A percentile compares a stretch with the other conserved stretches of the same genome.
These are phyloP conservation scores for Porites rus DNA, from an alignment of 92 coral and sea anemone genomes.

Conservation along the genomic window DNA sequence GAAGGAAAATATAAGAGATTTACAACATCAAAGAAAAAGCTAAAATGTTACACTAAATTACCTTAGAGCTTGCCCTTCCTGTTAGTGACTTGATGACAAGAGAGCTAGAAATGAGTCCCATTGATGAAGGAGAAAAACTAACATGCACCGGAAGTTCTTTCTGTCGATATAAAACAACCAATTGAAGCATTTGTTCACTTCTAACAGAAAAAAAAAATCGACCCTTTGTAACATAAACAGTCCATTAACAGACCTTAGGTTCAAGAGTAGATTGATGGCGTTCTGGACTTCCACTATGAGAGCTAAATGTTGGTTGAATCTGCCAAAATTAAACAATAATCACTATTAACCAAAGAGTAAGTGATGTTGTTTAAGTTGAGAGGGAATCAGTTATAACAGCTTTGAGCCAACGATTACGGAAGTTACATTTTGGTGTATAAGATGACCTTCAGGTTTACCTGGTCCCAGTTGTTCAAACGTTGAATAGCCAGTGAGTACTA, in stretches of 20 bases:
- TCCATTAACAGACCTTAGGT: conserved; percentile 15
- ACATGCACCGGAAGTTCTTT: conserved; percentile 94
- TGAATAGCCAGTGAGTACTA: no score
- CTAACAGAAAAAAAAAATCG: no score
- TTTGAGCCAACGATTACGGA: no score
- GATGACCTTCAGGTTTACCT: no score
- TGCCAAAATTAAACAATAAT: background rate
- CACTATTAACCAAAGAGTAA: no score
- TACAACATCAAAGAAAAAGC: background rate
- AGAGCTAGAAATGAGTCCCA: conserved; percentile 94
- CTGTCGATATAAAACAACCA: conserved; percentile 41
- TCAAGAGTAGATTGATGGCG: conserved; percentile 33
- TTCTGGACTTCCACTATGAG: conserved; percentile 38
- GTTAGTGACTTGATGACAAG: conserved; percentile 76
- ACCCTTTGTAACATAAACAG: no score
- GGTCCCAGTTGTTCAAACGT: no score
- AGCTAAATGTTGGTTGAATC: conserved; percentile 50
- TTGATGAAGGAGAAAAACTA: conserved; percentile 91
- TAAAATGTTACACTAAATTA: background rate
- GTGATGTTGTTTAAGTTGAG: no score
- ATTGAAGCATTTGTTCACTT: background rate
- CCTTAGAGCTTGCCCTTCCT: conserved; percentile 86
- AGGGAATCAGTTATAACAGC: no score
- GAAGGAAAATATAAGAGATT: no score
- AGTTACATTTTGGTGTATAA: no score